Conservation (phyloP, 2,113 vertebrate species). For the Xenopus borealis region DNA sequence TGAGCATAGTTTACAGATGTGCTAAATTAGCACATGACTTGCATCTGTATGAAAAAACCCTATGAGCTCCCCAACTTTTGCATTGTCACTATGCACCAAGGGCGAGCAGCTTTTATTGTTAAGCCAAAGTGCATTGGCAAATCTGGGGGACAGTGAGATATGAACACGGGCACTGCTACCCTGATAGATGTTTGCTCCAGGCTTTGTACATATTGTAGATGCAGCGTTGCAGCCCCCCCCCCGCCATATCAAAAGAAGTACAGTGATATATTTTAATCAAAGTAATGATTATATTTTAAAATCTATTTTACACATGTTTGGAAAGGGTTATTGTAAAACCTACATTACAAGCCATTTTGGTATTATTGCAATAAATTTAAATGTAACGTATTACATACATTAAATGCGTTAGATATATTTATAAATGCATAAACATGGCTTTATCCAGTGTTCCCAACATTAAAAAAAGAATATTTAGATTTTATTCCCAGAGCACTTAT, state of each 20-base stretch:
- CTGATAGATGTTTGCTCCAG: background rate
- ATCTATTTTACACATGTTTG: background rate
- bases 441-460: background rate
- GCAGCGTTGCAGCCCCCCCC: background rate
- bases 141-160: background rate
- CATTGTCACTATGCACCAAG: background rate
- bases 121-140: background rate
- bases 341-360: background rate
- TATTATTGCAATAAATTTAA: slow-evolving; percentile 2
- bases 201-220: background rate
- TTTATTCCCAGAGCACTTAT: background rate
- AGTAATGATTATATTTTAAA: slow-evolving; percentile 1
- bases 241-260: background rate
- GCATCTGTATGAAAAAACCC: background rate
- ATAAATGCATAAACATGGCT: background rate
- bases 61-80: background rate
- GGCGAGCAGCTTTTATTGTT: background rate
- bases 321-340: background rate
- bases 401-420: background rate
- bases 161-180: background rate
- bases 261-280: background rate
- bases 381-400: background rate
- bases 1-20: background rate
- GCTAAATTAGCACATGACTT: background rate
- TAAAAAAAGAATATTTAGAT: background rate